Evolutionary conservation across 2,113 vertebrate genomes (phyloP).

Genomic region (Ailuropoda melanoleuca): DNA sequence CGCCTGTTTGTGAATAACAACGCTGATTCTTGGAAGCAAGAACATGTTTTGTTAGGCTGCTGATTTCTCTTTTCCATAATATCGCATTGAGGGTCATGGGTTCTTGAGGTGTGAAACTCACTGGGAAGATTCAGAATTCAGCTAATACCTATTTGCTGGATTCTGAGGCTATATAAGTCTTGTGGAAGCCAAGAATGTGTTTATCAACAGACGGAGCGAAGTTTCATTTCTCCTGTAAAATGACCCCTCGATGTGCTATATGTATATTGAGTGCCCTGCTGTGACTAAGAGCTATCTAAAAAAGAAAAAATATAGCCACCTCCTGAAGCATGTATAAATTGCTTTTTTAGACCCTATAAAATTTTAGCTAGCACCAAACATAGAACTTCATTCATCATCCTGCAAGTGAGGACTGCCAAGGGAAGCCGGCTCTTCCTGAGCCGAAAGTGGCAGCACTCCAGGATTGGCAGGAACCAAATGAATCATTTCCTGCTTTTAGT

Average conservation of each 20-base stretch:
- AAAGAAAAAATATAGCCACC: constrained; percentile 77
- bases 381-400: constrained; percentile 97
- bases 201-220: constrained; percentile 19
- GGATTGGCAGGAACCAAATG: constrained; percentile 92
- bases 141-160: background rate
- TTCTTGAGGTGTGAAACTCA: constrained; percentile 47
- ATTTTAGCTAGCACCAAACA: constrained; percentile 90
- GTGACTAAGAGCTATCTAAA: constrained; percentile 82
- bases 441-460: constrained; percentile 91
- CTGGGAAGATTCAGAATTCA: constrained; percentile 26
- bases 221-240: constrained; percentile 56
- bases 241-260: constrained; percentile 50
- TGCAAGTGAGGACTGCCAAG: constrained; percentile 86
- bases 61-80: constrained; percentile 50
- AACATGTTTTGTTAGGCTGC: constrained; percentile 60
- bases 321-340: constrained; percentile 84
- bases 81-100: constrained; percentile 36
- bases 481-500: constrained; percentile 94
- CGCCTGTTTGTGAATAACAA: background rate
- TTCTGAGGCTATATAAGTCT: background rate
- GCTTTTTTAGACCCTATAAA: constrained; percentile 91
- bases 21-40: constrained; percentile 6
- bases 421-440: constrained; percentile 95
- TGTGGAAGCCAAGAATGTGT: background rate
- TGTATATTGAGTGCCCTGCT: constrained; percentile 77